Conservation (phyloP, 2,797 vertebrate genomes). For the Echiichthys vipera region DNA sequence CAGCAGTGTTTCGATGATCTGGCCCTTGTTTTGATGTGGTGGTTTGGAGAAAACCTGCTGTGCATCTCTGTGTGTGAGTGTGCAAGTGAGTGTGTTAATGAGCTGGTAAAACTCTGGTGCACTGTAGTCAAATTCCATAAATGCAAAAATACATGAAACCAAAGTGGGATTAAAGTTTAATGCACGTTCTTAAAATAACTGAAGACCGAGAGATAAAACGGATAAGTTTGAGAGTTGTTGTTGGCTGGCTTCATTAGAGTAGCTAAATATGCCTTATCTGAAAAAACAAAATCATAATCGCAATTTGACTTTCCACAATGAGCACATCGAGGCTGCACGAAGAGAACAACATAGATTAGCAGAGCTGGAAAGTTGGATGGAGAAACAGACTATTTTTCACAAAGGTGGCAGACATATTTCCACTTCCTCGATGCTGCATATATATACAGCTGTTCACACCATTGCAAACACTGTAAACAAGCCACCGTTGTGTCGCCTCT, state of each 20-base stretch:
- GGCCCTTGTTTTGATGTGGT: constrained; percentile 53
- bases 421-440: not conserved
- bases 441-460: not conserved
- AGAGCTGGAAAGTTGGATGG: not conserved
- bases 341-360: not conserved
- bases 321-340: not conserved
- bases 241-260: too few species aligned
- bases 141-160: not conserved
- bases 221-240: not conserved
- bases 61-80: constrained; percentile 1
- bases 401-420: not conserved
- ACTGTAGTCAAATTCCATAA: not conserved
- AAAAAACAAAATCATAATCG: not conserved
- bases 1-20: not conserved
- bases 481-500: not conserved
- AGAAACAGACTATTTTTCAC: not conserved
- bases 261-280: too few species aligned
- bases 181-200: not conserved
- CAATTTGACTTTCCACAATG: not conserved
- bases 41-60: constrained; percentile 22
- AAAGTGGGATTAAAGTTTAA: not conserved
- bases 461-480: not conserved
- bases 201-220: not conserved
- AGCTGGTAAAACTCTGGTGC: not conserved
- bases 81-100: not conserved